Percentiles rank a stretch among this genome's conserved stretches.
These are phyloP conservation scores for Pristiophorus japonicus DNA, from an alignment of 2,113 vertebrate genomes.

Conservation along the genomic window DNA sequence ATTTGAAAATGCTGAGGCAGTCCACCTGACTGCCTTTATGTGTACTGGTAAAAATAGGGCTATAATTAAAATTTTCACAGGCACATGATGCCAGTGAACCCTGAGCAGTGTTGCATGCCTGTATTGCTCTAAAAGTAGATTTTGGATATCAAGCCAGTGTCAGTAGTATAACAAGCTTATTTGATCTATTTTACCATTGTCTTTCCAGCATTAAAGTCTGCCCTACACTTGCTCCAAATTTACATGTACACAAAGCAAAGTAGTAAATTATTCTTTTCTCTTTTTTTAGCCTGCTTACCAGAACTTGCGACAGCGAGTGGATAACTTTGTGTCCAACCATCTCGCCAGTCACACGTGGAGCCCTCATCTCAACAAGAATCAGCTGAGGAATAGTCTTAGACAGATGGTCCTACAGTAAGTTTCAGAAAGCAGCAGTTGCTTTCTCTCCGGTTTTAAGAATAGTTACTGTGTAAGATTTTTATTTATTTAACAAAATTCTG, in stretches of 20 bases:
- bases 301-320: slow-evolving; percentile 90
- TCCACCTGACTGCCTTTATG: not conserved
- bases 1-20: not conserved
- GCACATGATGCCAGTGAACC: not conserved
- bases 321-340: slow-evolving; percentile 96
- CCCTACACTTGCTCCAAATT: not conserved
- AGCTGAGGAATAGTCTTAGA: slow-evolving; percentile 92
- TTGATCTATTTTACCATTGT: not conserved
- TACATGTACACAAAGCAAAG: not conserved
- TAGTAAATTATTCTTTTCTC: slow-evolving; percentile 40
- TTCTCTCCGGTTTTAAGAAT: not conserved
- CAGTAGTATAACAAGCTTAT: not conserved
- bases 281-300: slow-evolving; percentile 81
- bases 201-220: not conserved
- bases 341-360: slow-evolving; percentile 97
- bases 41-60: not conserved
- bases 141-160: not conserved
- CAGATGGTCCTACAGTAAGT: slow-evolving; percentile 96
- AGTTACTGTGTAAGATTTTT: not conserved
- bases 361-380: slow-evolving; percentile 96
- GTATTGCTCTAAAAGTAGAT: not conserved
- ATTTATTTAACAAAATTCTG: not conserved
- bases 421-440: not conserved
- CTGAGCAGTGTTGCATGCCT: not conserved
- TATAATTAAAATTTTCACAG: not conserved